Percentiles rank a stretch among this genome's conserved stretches.
phyloP scores from a whole-genome alignment of 1,140 invertebrate genomes.

The Tribolium madens region DNA sequence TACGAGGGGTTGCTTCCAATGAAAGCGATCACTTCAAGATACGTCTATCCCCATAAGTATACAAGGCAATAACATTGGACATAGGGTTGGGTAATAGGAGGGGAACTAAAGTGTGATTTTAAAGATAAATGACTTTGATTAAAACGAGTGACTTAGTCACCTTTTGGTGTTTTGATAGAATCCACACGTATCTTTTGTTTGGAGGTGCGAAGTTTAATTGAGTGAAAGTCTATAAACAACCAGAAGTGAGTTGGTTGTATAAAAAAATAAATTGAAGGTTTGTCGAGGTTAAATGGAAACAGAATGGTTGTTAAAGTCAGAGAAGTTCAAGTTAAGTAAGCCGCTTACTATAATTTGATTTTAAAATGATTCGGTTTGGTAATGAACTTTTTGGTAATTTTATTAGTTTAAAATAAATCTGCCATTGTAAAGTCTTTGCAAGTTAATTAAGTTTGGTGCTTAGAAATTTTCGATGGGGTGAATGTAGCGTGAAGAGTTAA shows the following conservation, averaged over 20 bases:
- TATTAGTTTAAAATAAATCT: constrained; percentile 7
- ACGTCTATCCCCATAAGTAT: not conserved
- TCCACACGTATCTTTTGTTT: not conserved
- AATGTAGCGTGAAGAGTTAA: not conserved
- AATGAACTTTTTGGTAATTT: constrained; percentile 3
- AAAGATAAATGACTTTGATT: constrained; percentile 16
- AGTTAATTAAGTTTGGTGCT: not conserved
- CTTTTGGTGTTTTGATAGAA: not conserved
- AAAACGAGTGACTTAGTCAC: not conserved
- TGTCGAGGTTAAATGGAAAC: not conserved
- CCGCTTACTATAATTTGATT: constrained; percentile 12
- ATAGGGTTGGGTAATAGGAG: not conserved
- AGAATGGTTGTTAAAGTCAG: not conserved
- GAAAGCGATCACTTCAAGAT: constrained; percentile 5
- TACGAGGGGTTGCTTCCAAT: not conserved
- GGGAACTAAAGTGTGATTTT: constrained; percentile 12
- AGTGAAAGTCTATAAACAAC: not conserved
- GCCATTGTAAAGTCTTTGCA: not conserved
- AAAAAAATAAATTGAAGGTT: not conserved
- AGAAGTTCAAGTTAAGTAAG: not conserved
- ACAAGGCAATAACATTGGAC: constrained; percentile 8
- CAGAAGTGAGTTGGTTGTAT: not conserved
- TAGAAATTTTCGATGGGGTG: not conserved
- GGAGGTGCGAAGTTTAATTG: not conserved
- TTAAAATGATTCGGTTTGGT: constrained; percentile 1